Percentiles rank a stretch among this genome's conserved stretches.
Conservation (phyloP, 2,797 vertebrate genomes). For the Poecilia velifera region DNA sequence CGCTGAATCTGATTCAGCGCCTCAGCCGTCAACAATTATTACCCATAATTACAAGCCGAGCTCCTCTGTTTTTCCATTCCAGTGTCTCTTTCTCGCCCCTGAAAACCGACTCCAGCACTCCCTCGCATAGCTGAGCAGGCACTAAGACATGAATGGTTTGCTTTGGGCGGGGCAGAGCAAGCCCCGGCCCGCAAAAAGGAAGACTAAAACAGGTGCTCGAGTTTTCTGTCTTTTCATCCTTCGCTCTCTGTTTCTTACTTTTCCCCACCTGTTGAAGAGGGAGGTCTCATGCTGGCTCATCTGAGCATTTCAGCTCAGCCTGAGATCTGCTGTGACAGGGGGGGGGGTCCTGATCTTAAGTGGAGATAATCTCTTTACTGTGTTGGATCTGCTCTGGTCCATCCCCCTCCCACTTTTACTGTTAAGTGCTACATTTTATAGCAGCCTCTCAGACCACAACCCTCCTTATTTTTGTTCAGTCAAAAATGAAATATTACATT, state of each 20-base stretch:
- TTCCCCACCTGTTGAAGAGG: slow-evolving; percentile 73
- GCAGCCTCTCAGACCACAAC: background rate
- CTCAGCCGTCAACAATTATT: slow-evolving; percentile 15
- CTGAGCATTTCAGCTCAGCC: slow-evolving; percentile 22
- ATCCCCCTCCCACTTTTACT: slow-evolving; percentile 7
- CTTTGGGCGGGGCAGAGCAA: slow-evolving; percentile 54
- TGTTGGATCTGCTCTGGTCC: slow-evolving; percentile 35
- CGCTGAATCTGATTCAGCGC: slow-evolving; percentile 14
- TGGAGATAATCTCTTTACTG: slow-evolving; percentile 63
- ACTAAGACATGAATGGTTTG: slow-evolving; percentile 48
- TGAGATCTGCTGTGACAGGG: slow-evolving; percentile 32
- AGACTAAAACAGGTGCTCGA: slow-evolving; percentile 73
- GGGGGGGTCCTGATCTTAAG: slow-evolving; percentile 34
- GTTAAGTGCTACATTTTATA: background rate
- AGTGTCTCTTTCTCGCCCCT: slow-evolving; percentile 23
- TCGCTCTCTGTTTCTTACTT: slow-evolving; percentile 49
- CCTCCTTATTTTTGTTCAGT: slow-evolving; percentile 25
- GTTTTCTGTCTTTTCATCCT: slow-evolving; percentile 58
- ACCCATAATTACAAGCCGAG: slow-evolving; percentile 7
- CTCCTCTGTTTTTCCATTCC: slow-evolving; percentile 12
- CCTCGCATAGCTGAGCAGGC: slow-evolving; percentile 62
- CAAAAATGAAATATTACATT: slow-evolving; percentile 52
- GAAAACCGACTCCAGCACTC: slow-evolving; percentile 41
- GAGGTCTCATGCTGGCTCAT: slow-evolving; percentile 59
- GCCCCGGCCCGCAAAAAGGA: slow-evolving; percentile 53